Evolutionary conservation across 2,888 invertebrate species (phyloP).

Genomic region (Limnephilus auricula): DNA sequence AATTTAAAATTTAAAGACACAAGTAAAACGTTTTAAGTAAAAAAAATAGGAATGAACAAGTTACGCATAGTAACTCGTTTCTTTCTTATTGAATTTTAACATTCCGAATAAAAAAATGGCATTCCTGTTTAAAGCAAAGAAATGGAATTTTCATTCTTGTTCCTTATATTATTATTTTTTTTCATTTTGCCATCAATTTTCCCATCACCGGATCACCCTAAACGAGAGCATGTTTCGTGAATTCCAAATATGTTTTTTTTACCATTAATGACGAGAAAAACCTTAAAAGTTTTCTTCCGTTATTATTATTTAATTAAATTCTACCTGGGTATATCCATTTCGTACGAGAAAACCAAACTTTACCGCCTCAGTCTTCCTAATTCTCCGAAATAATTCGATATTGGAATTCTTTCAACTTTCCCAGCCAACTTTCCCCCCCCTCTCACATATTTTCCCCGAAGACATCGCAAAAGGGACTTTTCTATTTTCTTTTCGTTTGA

Average conservation of each 20-base stretch:
- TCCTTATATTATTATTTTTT: neutral
- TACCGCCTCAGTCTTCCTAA: neutral
- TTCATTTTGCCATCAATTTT: neutral
- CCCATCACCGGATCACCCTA: neutral
- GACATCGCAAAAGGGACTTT: neutral
- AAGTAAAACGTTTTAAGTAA: neutral
- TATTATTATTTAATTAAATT: constrained; percentile 14
- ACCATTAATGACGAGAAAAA: neutral
- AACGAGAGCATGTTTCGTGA: neutral
- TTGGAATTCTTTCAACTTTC: constrained; percentile 40
- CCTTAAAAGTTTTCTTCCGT: constrained; percentile 4
- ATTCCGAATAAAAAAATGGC: neutral
- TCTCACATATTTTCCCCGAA: neutral
- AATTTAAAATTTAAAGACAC: no score
- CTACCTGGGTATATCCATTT: constrained; percentile 18
- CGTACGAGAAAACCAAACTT: constrained; percentile 10
- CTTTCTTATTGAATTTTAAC: no score
- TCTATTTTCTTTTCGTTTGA: constrained; percentile 4
- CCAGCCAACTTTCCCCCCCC: neutral
- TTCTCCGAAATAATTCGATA: constrained; percentile 39
- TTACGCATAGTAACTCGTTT: no score
- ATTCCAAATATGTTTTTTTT: neutral
- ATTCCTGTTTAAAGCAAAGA: neutral
- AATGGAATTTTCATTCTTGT: neutral
- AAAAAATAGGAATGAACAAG: no score